Percentiles rank a stretch among this genome's conserved stretches.
phyloP scores from a whole-genome alignment of 2,797 vertebrate genomes.

The Falco cherrug region DNA sequence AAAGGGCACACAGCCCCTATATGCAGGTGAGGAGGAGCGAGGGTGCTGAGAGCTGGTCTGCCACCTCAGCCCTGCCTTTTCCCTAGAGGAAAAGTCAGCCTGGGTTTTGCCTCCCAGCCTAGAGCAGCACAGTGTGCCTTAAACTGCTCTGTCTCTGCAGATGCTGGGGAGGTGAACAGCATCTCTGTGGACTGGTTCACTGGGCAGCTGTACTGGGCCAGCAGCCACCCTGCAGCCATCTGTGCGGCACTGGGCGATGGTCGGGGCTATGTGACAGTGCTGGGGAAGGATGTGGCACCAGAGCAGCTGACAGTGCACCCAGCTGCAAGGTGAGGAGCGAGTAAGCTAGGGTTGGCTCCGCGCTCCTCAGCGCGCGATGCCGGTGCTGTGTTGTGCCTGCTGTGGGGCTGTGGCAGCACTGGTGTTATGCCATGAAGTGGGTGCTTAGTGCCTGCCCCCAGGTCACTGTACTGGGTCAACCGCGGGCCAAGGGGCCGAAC shows the following conservation, averaged over 20 bases:
- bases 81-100: neutral
- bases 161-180: slow-evolving; percentile 79
- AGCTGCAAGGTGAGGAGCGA: slow-evolving; percentile 77
- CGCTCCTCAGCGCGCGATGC: accelerated
- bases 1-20: slow-evolving; percentile 65
- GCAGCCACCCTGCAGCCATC: slow-evolving; percentile 77
- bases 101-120: neutral
- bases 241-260: slow-evolving; percentile 80
- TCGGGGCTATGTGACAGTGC: slow-evolving; percentile 78
- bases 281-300: slow-evolving; percentile 83
- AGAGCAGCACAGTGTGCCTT: neutral
- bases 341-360: neutral
- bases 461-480: slow-evolving; percentile 89
- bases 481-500: slow-evolving; percentile 69
- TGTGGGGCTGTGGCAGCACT: neutral
- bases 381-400: neutral
- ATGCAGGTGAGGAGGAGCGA: slow-evolving; percentile 73
- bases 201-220: slow-evolving; percentile 91
- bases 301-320: slow-evolving; percentile 85
- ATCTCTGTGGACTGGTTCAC: slow-evolving; percentile 90
- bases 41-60: neutral
- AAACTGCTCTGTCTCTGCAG: slow-evolving; percentile 64
- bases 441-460: slow-evolving; percentile 37
- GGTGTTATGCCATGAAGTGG: neutral
- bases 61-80: neutral